Evolutionary conservation across 92 coral and sea anemone genomes (phyloP).

Genomic region (Palythoa grandiflora): DNA sequence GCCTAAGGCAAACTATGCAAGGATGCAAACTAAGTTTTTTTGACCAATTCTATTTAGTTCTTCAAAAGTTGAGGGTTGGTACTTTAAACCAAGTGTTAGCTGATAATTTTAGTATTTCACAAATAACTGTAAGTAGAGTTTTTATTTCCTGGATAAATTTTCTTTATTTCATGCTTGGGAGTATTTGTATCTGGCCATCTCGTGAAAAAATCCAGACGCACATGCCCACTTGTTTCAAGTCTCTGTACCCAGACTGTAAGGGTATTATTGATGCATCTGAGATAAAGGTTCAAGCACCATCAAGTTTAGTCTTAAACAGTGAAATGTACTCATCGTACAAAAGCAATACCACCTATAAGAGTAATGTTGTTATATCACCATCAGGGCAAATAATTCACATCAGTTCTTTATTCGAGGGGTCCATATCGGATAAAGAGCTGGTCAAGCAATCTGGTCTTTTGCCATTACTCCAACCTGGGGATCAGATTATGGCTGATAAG

Average conservation of each 20-base stretch:
- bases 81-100: conserved; percentile 60
- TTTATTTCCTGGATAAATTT: conserved; percentile 65
- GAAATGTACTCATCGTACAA: conserved; percentile 46
- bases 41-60: conserved; percentile 55
- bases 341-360: conserved; percentile 66
- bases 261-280: conserved; percentile 74
- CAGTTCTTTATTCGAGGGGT: conserved; percentile 58
- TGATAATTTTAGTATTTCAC: conserved; percentile 32
- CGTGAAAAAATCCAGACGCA: conserved; percentile 46
- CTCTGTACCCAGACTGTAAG: conserved; percentile 53
- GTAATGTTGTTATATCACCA: conserved; percentile 66
- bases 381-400: conserved; percentile 68
- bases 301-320: conserved; percentile 63
- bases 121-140: conserved; percentile 50
- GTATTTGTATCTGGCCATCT: conserved; percentile 64
- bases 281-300: conserved; percentile 66
- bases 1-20: conserved; percentile 3
- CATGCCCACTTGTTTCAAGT: conserved; percentile 57
- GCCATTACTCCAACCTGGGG: conserved; percentile 62
- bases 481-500: conserved; percentile 69
- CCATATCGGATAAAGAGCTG: conserved; percentile 72
- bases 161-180: conserved; percentile 58
- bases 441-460: conserved; percentile 68
- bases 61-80: conserved; percentile 52
- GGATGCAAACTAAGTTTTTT: conserved; percentile 53